phyloP scores from a whole-genome alignment of 2,113 vertebrate species.

The Gadus macrocephalus region DNA sequence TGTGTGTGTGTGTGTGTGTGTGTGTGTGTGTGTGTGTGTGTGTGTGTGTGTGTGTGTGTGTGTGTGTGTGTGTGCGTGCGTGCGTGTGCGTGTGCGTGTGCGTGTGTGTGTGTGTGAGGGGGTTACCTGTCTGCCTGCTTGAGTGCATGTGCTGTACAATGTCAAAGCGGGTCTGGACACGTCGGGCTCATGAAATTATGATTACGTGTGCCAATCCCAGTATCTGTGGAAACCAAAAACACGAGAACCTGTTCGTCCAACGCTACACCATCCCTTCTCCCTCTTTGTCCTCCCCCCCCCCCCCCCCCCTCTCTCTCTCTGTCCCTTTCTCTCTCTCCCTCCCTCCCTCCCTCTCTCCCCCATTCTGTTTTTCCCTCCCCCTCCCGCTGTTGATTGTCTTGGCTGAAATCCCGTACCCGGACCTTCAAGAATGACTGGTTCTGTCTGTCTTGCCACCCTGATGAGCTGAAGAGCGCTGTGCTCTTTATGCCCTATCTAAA shows the following conservation, averaged over 20 bases:
- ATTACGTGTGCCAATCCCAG: constrained; percentile 80
- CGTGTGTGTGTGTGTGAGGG: not conserved
- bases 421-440: constrained; percentile 88
- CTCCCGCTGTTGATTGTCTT: constrained; percentile 60
- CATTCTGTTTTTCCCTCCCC: constrained; percentile 3
- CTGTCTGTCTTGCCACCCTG: constrained; percentile 58
- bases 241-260: constrained; percentile 91
- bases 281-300: constrained; percentile 9
- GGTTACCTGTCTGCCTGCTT: not conserved
- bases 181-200: constrained; percentile 78
- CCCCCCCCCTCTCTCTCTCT: constrained; percentile 12
- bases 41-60: not conserved
- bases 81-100: not conserved
- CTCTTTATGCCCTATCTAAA: constrained; percentile 45
- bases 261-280: constrained; percentile 34
- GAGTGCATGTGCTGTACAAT: constrained; percentile 76
- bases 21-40: not conserved
- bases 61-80: not conserved
- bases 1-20: not conserved
- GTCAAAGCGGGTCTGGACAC: constrained; percentile 88
- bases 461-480: constrained; percentile 50
- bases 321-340: constrained; percentile 13
- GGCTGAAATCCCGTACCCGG: constrained; percentile 76
- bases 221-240: constrained; percentile 99
- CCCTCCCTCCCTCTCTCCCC: constrained; percentile 8